phyloP scores from a whole-genome alignment of 2,797 vertebrate genomes.

The Steatocranus sp. region DNA sequence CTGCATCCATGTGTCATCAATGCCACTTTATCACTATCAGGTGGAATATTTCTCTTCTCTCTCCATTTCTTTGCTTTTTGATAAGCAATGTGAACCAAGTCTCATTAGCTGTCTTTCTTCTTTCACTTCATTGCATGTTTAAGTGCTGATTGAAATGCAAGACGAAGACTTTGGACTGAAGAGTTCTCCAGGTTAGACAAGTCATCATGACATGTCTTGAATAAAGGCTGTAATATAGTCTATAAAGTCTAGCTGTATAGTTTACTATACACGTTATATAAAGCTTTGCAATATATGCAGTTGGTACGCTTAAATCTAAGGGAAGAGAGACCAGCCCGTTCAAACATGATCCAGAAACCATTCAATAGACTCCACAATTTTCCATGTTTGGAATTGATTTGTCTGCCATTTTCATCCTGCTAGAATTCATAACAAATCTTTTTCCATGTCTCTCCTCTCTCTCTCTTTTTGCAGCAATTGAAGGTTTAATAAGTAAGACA shows the following conservation, averaged over 20 bases:
- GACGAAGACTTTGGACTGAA: constrained; percentile 76
- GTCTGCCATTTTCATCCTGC: constrained; percentile 64
- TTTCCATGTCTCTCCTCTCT: constrained; percentile 71
- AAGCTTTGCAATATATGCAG: neutral
- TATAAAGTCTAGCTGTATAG: constrained; percentile 9
- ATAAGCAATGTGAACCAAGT: constrained; percentile 47
- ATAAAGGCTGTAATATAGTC: constrained; percentile 5
- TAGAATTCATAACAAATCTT: constrained; percentile 67
- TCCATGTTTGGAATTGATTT: constrained; percentile 64
- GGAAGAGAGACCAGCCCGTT: constrained; percentile 36
- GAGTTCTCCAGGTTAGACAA: constrained; percentile 78
- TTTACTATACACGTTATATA: neutral
- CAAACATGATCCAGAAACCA: constrained; percentile 45
- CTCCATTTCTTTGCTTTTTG: constrained; percentile 57
- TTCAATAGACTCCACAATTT: constrained; percentile 36
- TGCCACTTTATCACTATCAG: constrained; percentile 33
- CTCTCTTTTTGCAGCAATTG: constrained; percentile 81
- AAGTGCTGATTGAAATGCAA: constrained; percentile 83
- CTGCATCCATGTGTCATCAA: constrained; percentile 52
- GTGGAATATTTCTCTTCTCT: constrained; percentile 33
- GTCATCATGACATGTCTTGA: constrained; percentile 52
- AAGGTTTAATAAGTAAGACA: constrained; percentile 87
- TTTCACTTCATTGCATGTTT: constrained; percentile 71
- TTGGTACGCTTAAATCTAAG: constrained; percentile 9
- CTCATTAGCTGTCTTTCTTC: constrained; percentile 72